Conservation (phyloP, 2,113 vertebrate genomes). For the Alligator mississippiensis region DNA sequence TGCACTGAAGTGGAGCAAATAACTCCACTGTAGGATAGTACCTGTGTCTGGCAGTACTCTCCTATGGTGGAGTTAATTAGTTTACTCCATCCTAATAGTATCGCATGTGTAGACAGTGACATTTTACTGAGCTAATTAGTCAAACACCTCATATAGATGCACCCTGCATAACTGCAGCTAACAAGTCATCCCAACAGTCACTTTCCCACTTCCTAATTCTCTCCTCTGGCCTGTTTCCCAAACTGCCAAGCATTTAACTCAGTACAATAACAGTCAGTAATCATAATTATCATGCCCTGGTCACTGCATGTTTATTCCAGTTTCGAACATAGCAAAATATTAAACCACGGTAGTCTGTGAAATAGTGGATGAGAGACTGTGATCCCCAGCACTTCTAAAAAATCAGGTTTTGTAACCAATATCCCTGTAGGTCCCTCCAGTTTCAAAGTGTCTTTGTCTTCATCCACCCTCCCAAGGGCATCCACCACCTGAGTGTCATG, state of each 20-base stretch:
- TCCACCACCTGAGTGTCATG: background rate
- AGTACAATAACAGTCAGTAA: background rate
- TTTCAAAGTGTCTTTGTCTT: background rate
- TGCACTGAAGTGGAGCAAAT: no score
- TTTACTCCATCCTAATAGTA: no score
- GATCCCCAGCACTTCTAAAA: background rate
- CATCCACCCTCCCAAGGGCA: background rate
- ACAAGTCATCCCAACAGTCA: constrained; percentile 17
- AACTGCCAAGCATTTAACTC: background rate
- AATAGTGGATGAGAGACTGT: accelerated
- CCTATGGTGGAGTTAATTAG: no score
- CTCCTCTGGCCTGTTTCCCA: background rate
- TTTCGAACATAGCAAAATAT: background rate
- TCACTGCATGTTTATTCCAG: background rate
- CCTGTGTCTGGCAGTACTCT: no score
- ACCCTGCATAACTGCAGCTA: background rate
- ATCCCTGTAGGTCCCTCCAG: background rate
- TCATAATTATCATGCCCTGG: background rate
- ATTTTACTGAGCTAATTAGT: no score
- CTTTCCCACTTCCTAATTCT: background rate
- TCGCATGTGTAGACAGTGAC: no score
- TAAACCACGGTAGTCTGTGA: background rate
- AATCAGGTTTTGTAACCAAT: background rate
- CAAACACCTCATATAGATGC: no score
- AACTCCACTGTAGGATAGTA: no score